Evolutionary conservation across 1,140 invertebrate species (phyloP).

Genomic region (Euschistus heros): DNA sequence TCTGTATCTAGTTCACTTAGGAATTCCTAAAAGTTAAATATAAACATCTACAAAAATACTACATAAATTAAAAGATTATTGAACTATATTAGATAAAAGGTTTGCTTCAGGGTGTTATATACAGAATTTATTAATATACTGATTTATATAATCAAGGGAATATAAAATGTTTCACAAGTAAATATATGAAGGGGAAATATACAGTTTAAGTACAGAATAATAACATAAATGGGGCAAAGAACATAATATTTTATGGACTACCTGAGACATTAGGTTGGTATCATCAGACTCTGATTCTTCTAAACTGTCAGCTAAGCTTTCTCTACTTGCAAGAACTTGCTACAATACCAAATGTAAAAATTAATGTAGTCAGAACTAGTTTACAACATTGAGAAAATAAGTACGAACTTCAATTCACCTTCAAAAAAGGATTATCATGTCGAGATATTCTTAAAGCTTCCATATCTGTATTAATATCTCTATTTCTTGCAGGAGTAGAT

Average conservation of each 20-base stretch:
- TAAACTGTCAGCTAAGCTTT: conserved; percentile 56
- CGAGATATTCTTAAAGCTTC: conserved; percentile 62
- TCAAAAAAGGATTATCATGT: conserved; percentile 72
- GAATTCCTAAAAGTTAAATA: conserved; percentile 46
- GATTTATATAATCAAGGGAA: no score
- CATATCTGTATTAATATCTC: conserved; percentile 74
- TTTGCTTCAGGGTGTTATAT: no score
- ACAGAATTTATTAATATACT: no score
- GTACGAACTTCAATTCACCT: conserved; percentile 38
- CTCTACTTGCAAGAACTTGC: conserved; percentile 62
- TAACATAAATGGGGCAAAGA: no score
- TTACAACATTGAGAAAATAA: not conserved
- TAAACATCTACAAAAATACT: not conserved
- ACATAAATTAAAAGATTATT: not conserved
- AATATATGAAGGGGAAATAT: no score
- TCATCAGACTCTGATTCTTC: conserved; percentile 65
- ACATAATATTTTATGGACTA: conserved; percentile 28
- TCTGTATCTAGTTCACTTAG: conserved; percentile 50
- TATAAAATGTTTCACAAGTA: no score
- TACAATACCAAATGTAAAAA: conserved; percentile 32
- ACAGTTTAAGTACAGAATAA: no score
- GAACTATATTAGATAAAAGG: not conserved
- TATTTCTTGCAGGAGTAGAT: conserved; percentile 57
- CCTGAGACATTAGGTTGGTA: conserved; percentile 62
- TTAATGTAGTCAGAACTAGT: no score